These are phyloP conservation scores for Agrochola lota DNA, from an alignment of 2,888 invertebrate species.

Conservation along the genomic window DNA sequence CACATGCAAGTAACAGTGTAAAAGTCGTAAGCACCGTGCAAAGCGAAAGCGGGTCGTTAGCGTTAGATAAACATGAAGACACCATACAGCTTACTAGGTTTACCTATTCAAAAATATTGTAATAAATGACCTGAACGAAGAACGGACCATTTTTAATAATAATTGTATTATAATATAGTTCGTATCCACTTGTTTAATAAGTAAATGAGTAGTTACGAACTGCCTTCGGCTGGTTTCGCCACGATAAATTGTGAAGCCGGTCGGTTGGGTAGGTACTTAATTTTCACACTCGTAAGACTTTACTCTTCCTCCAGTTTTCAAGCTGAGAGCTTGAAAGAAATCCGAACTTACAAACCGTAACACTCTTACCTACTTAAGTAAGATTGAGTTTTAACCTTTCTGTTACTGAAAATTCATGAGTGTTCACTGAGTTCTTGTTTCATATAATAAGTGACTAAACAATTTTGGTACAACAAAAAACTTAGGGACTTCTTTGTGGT, in stretches of 20 bases:
- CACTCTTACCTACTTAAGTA: conserved; percentile 5
- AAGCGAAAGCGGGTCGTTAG: neutral
- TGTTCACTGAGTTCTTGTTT: neutral
- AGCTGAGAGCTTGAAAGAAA: conserved; percentile 21
- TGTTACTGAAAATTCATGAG: neutral
- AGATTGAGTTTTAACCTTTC: neutral
- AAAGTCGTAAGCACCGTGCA: neutral
- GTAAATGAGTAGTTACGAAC: conserved; percentile 24
- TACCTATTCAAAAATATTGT: neutral
- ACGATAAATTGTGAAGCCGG: conserved; percentile 20
- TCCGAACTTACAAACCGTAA: conserved; percentile 15
- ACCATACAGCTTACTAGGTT: too few relatives aligned
- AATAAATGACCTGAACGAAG: neutral
- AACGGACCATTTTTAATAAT: neutral
- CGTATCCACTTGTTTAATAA: neutral
- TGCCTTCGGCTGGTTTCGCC: conserved; percentile 10
- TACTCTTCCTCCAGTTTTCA: conserved; percentile 3
- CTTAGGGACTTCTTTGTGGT: neutral
- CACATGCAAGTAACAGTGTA: neutral
- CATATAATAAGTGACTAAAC: too few relatives aligned
- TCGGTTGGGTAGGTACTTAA: conserved; percentile 20
- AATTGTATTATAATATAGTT: conserved; percentile 20
- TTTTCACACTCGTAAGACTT: conserved; percentile 33
- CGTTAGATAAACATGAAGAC: neutral
- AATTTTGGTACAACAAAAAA: neutral